Percentiles rank a stretch among this genome's conserved stretches.
Conservation (phyloP, 2,797 vertebrate species). For the Hylomyscus alleni region DNA sequence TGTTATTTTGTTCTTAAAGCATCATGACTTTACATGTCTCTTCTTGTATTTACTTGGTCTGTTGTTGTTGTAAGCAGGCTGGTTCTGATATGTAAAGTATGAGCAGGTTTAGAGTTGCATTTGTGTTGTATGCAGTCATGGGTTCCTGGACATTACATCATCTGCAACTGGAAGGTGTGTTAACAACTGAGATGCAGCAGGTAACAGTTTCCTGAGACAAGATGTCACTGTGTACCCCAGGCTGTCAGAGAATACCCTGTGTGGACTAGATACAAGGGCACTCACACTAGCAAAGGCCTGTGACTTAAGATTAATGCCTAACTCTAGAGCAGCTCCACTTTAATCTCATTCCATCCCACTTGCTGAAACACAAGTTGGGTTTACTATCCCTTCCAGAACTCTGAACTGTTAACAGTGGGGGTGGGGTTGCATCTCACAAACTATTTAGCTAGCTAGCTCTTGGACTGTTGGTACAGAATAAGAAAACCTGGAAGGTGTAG, state of each 20-base stretch:
- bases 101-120: neutral
- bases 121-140: slow-evolving; percentile 36
- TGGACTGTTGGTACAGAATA: neutral
- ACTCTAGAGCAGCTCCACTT: neutral
- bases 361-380: neutral
- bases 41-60: accelerated
- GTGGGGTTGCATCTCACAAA: neutral
- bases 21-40: neutral
- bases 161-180: slow-evolving; percentile 79
- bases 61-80: neutral
- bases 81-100: neutral
- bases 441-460: neutral
- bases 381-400: neutral
- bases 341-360: neutral
- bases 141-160: slow-evolving; percentile 74
- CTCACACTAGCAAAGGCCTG: neutral
- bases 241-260: neutral
- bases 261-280: neutral
- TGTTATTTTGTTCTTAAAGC: neutral
- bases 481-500: neutral
- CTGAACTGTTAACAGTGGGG: neutral
- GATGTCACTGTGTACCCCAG: neutral
- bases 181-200: slow-evolving; percentile 53
- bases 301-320: neutral
- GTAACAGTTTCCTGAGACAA: neutral